Conservation (phyloP, 2,888 invertebrate species). For the Lepas anatifera region DNA sequence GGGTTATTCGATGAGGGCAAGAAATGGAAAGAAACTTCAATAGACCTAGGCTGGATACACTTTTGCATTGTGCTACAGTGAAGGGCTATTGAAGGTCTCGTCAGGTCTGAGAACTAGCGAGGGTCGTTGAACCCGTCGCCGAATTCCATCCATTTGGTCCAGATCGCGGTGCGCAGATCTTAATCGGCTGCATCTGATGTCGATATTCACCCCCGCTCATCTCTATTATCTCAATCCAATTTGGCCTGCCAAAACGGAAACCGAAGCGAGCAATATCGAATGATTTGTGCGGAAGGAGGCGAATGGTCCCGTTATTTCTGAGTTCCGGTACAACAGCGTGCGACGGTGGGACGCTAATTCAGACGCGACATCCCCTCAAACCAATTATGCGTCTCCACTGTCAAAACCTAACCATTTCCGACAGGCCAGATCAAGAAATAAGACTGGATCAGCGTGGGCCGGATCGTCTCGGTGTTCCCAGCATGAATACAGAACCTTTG, state of each 20-base stretch:
- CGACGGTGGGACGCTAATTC: too few species aligned
- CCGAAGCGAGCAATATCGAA: background rate
- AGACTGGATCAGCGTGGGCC: too few species aligned
- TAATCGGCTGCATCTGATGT: too few species aligned
- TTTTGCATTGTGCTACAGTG: background rate
- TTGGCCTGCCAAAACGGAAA: background rate
- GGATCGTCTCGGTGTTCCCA: too few species aligned
- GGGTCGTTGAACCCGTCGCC: background rate
- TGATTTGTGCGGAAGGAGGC: background rate
- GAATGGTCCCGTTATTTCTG: background rate
- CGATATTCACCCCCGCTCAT: background rate
- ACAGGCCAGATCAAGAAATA: too few species aligned
- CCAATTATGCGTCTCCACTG: background rate
- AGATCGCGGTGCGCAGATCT: too few species aligned
- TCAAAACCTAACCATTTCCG: too few species aligned
- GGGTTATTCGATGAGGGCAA: too few species aligned
- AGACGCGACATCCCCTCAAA: background rate
- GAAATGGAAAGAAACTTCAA: too few species aligned
- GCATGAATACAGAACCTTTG: too few species aligned
- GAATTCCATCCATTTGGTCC: background rate
- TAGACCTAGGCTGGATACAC: background rate
- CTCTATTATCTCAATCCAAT: background rate
- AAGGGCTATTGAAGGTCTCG: background rate
- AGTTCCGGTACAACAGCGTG: too few species aligned
- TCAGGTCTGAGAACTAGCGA: background rate